These are phyloP conservation scores for Cepaea nemoralis DNA, from an alignment of 1,140 invertebrate genomes.

Conservation along the genomic window DNA sequence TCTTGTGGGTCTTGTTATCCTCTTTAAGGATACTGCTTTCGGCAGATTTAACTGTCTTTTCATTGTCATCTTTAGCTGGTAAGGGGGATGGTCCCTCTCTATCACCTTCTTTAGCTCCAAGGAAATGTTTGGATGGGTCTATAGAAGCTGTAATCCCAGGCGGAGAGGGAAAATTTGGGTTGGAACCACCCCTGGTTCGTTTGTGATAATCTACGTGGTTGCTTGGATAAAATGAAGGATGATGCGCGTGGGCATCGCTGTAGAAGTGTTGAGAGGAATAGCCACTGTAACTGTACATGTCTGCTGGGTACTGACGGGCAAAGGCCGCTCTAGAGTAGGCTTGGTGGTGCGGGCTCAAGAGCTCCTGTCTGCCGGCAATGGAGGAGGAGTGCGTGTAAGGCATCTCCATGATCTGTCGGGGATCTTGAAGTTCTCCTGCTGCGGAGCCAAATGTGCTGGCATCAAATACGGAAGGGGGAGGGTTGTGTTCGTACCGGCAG, in stretches of 20 bases:
- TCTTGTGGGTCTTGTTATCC: slow-evolving; percentile 42
- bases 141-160: neutral
- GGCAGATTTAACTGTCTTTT: slow-evolving; percentile 6
- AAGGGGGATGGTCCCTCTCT: neutral
- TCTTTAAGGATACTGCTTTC: slow-evolving; percentile 18
- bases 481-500: slow-evolving; percentile 63
- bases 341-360: slow-evolving; percentile 48
- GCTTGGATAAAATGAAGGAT: slow-evolving; percentile 12
- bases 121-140: slow-evolving; percentile 24
- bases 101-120: neutral
- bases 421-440: slow-evolving; percentile 51
- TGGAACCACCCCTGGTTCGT: neutral
- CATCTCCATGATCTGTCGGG: slow-evolving; percentile 63
- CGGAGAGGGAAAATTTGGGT: slow-evolving; percentile 10
- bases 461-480: slow-evolving; percentile 43
- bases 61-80: slow-evolving; percentile 2
- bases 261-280: slow-evolving; percentile 26
- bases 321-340: slow-evolving; percentile 46
- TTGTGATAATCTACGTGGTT: slow-evolving; percentile 4
- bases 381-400: slow-evolving; percentile 55
- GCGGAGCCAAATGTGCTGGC: slow-evolving; percentile 39
- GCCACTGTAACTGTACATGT: slow-evolving; percentile 41
- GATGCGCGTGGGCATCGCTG: slow-evolving; percentile 1
- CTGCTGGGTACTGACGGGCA: slow-evolving; percentile 36
- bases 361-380: slow-evolving; percentile 40